Evolutionary conservation across 2,797 vertebrate genomes (phyloP).

Genomic region (Ptychobarbus kaznakovi): DNA sequence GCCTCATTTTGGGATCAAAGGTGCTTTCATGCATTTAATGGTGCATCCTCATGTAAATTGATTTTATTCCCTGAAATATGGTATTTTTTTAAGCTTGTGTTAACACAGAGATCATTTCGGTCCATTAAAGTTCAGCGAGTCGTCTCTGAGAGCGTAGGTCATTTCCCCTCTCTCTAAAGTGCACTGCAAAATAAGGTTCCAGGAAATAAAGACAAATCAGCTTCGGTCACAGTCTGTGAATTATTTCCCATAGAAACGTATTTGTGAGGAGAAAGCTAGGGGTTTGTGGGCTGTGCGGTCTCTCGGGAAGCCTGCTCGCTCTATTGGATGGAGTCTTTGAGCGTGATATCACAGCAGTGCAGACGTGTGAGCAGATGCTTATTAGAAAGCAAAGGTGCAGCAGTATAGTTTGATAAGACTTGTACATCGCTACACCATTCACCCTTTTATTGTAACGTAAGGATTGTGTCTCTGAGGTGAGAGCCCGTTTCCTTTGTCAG

Average conservation of each 20-base stretch:
- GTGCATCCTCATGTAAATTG: slow-evolving; percentile 20
- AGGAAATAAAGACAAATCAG: slow-evolving; percentile 58
- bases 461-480: neutral
- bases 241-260: slow-evolving; percentile 55
- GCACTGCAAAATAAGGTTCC: slow-evolving; percentile 29
- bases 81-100: slow-evolving; percentile 30
- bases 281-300: slow-evolving; percentile 49
- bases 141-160: slow-evolving; percentile 10
- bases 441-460: neutral
- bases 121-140: slow-evolving; percentile 29
- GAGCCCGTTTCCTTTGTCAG: neutral
- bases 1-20: slow-evolving; percentile 27
- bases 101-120: slow-evolving; percentile 27
- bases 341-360: neutral
- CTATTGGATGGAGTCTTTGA: neutral
- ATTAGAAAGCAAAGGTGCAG: slow-evolving; percentile 33
- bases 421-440: neutral
- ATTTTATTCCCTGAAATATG: slow-evolving; percentile 42
- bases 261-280: slow-evolving; percentile 56
- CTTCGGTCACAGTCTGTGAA: slow-evolving; percentile 37
- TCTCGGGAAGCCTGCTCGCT: slow-evolving; percentile 14
- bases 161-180: slow-evolving; percentile 8
- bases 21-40: slow-evolving; percentile 35
- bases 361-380: slow-evolving; percentile 15
- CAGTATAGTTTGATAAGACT: slow-evolving; percentile 5